A percentile compares a stretch with the other conserved stretches of the same genome.
These are phyloP conservation scores for Gerosis bhagava DNA, from an alignment of 2,888 invertebrate species.

Conservation along the genomic window DNA sequence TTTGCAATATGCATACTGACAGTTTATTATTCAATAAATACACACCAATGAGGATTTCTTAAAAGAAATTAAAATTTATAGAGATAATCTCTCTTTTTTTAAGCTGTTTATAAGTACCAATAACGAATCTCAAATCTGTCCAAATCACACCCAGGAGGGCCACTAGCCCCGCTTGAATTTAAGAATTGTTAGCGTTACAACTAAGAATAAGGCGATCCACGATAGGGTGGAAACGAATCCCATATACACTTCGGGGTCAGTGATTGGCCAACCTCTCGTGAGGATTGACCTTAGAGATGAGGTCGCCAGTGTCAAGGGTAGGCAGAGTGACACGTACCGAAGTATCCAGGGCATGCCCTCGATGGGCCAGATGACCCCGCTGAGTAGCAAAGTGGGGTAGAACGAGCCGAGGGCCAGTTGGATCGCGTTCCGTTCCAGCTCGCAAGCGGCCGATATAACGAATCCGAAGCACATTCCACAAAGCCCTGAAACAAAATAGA, in stretches of 20 bases:
- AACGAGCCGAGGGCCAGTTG: slow-evolving; percentile 96
- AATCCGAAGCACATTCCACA: slow-evolving; percentile 99
- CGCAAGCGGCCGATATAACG: slow-evolving; percentile 96
- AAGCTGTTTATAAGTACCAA: too few relatives aligned
- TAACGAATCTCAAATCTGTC: slow-evolving; percentile 9
- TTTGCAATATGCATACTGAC: too few relatives aligned
- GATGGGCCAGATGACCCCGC: slow-evolving; percentile 98
- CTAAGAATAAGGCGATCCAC: slow-evolving; percentile 93
- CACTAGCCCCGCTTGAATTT: slow-evolving; percentile 90
- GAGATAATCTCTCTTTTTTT: too few relatives aligned
- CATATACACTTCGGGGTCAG: slow-evolving; percentile 92
- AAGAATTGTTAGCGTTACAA: slow-evolving; percentile 90
- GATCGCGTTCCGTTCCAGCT: slow-evolving; percentile 95
- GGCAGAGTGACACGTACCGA: slow-evolving; percentile 90
- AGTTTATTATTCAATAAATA: too few relatives aligned
- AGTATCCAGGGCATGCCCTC: slow-evolving; percentile 96
- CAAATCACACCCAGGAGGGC: not conserved
- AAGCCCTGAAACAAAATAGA: slow-evolving; percentile 72
- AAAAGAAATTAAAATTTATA: too few relatives aligned
- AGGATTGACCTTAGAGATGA: slow-evolving; percentile 93
- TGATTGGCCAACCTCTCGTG: slow-evolving; percentile 93
- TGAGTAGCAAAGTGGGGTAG: slow-evolving; percentile 95
- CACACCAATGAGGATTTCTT: too few relatives aligned
- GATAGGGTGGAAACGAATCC: slow-evolving; percentile 93
- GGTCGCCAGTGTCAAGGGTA: slow-evolving; percentile 96